phyloP scores from a whole-genome alignment of 2,113 vertebrate species.

The Phrynosoma blainvillii region DNA sequence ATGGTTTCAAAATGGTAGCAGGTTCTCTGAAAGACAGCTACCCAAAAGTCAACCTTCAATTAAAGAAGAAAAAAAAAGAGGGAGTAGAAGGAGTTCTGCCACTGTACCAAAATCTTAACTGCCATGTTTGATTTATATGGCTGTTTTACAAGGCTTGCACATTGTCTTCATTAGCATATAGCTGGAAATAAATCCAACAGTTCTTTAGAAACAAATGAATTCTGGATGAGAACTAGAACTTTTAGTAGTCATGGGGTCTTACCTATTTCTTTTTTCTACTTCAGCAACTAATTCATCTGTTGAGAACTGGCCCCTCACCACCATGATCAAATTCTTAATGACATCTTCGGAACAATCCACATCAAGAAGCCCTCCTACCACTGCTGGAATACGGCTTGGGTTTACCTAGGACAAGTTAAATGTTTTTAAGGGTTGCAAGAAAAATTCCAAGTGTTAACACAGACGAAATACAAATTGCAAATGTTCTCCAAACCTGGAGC shows the following conservation, averaged over 20 bases:
- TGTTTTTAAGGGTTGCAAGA: not conserved
- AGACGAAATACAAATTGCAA: not conserved
- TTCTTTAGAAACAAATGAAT: not conserved
- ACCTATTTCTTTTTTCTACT: constrained; percentile 95
- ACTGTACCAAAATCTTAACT: not conserved
- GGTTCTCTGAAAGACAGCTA: not conserved
- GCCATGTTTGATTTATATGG: not conserved
- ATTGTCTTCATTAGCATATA: too few relatives aligned
- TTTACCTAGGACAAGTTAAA: constrained; percentile 82
- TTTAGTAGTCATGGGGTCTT: not conserved
- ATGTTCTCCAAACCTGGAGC: not conserved
- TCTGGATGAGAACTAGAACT: not conserved
- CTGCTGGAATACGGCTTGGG: constrained; percentile 90
- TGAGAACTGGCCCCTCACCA: constrained; percentile 92
- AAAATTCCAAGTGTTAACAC: not conserved
- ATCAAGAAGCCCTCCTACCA: constrained; percentile 91
- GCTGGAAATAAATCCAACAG: not conserved
- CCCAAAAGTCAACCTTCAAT: not conserved
- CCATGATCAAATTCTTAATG: constrained; percentile 92
- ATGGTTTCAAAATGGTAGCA: too few relatives aligned
- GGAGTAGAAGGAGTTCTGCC: too few relatives aligned
- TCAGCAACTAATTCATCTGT: constrained; percentile 93
- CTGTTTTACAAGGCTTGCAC: not conserved
- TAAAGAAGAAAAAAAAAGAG: not conserved
- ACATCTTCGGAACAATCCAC: constrained; percentile 94